Evolutionary conservation across 2,888 invertebrate genomes (phyloP), one percentile per base, ranked within the genome.

Genomic region (Aphodius sticticus): DNA sequence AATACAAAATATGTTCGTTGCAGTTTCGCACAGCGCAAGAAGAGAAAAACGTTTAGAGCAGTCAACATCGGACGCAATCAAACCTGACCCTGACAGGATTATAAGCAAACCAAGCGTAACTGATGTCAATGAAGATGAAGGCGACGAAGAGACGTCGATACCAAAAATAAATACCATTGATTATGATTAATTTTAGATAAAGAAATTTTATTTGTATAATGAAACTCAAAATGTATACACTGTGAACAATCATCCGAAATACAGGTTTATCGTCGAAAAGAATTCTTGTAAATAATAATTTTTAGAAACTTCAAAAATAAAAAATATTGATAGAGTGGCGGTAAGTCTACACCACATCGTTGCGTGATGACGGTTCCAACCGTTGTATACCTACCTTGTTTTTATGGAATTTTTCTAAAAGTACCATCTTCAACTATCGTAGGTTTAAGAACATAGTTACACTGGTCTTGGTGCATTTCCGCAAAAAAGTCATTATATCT

Each of bases 1-100:
- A 12, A 86, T 92, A 35, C 91, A 91, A 89, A 37, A 84, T 87
- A 70, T 89, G 85, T 78, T 86, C 90, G 0, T 88, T 86, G 74
- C 85, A 88, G 83, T 90, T 91, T 83, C 89, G 85, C 81, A 82
- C 76, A 53, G 88, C 90, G 79, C 83, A 90, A 70, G 87, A 35
- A 7, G 36, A 7, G 74, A 74, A 0, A 36, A 74, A 36, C 16
- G 36, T n/a, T n/a, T 6, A 12, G 74, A 35, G 15, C n/a, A 5
- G 9, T 15, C 35, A 35, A 35, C 26, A 35, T 16, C 15, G 4
- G 15, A 6, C 15, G 6, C 37, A n/a, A 74, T 15, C 35, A 16
- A n/a, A 74, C 0, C 4, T 12, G 36, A 74, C 7, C 36, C n/a
- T 16, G 53, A 12, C 7, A 53, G 12, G 53, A 74, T 35, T 36